Percentiles rank a stretch among this genome's conserved stretches.
Evolutionary conservation across 2,797 vertebrate species (phyloP).

Genomic region (Gephyroberyx darwinii): DNA sequence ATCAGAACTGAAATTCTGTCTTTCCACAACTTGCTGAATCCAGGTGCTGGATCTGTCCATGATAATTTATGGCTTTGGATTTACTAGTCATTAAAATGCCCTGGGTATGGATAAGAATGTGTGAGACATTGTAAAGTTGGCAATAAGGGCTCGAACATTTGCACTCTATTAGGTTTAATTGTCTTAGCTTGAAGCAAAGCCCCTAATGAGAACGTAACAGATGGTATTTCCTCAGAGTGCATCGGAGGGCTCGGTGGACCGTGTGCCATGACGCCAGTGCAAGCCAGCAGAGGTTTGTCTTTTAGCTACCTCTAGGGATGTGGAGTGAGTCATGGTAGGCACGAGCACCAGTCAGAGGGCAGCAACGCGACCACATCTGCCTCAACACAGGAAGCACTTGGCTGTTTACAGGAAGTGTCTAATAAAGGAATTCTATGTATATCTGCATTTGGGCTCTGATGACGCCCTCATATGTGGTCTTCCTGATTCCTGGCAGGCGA

Average conservation of each 20-base stretch:
- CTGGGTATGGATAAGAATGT: conserved; percentile 54
- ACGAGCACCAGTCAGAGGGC: conserved; percentile 48
- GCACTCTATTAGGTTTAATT: conserved; percentile 78
- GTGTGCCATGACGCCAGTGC: conserved; percentile 52
- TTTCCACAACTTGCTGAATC: conserved; percentile 42
- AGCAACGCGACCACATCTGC: conserved; percentile 56
- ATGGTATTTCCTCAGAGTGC: conserved; percentile 66
- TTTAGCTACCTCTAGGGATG: conserved; percentile 40
- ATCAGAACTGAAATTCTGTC: conserved; percentile 46
- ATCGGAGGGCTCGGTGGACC: conserved; percentile 39
- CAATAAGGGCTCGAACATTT: conserved; percentile 73
- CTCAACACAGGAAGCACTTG: conserved; percentile 78
- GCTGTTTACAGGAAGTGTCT: conserved; percentile 84
- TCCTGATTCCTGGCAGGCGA: conserved; percentile 71
- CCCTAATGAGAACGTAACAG: conserved; percentile 75
- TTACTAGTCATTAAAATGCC: conserved; percentile 66
- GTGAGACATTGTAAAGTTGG: conserved; percentile 69
- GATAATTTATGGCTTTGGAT: conserved; percentile 57
- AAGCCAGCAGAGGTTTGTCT: conserved; percentile 58
- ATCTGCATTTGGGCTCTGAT: conserved; percentile 58
- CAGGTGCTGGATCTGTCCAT: conserved; percentile 56
- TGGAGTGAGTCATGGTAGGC: conserved; percentile 54
- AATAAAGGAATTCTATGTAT: conserved; percentile 73
- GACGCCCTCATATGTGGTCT: conserved; percentile 60
- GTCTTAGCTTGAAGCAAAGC: conserved; percentile 76